phyloP scores from a whole-genome alignment of 2,113 vertebrate genomes.

The Microtus montanus region DNA sequence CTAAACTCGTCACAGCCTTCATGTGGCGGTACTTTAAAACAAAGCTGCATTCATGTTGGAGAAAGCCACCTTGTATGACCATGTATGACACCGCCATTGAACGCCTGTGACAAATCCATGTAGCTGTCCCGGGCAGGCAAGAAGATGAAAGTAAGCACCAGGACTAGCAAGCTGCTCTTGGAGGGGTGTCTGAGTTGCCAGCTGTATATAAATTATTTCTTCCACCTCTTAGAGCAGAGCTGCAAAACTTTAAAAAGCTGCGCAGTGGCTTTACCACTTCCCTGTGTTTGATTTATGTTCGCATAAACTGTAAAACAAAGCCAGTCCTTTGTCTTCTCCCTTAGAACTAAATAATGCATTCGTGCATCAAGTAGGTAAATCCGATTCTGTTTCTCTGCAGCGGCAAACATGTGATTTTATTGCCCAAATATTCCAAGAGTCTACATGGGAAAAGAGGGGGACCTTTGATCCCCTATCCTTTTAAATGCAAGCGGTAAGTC shows the following conservation, averaged over 20 bases:
- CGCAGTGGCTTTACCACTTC: neutral
- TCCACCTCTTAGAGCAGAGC: conserved; percentile 17
- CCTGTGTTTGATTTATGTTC: conserved; percentile 38
- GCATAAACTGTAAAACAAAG: neutral
- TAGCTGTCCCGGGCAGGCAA: neutral
- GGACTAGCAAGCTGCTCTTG: neutral
- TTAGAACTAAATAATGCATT: conserved; percentile 28
- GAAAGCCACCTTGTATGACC: neutral
- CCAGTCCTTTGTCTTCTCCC: neutral
- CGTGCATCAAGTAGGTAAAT: neutral
- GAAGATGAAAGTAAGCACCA: neutral
- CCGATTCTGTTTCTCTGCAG: neutral
- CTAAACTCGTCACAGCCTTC: neutral
- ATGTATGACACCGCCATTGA: neutral
- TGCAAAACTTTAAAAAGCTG: conserved; percentile 34
- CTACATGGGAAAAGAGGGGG: neutral
- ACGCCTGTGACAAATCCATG: neutral
- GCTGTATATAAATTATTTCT: conserved; percentile 36
- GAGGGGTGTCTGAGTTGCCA: neutral
- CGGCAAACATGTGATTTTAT: neutral
- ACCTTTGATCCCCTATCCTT: neutral
- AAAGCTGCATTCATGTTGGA: neutral
- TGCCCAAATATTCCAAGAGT: neutral
- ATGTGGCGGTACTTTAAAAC: neutral
- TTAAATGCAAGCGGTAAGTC: neutral